phyloP scores from a whole-genome alignment of 2,113 vertebrate species.

The Sphaerodactylus townsendi region DNA sequence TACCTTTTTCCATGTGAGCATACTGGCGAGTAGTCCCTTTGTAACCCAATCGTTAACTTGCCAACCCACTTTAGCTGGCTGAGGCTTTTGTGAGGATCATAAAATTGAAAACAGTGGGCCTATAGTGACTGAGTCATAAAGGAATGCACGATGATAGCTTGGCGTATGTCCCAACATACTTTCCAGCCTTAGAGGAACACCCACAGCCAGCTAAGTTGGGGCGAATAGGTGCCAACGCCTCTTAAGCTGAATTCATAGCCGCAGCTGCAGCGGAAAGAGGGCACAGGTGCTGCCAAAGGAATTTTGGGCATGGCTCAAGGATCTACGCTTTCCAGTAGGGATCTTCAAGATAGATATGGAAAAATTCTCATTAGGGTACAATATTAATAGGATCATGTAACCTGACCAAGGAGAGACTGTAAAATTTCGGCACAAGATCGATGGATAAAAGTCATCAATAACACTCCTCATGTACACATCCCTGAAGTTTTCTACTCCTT shows the following conservation, averaged over 20 bases:
- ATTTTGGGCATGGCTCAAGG: not conserved
- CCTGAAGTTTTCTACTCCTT: not conserved
- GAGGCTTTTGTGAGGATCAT: not conserved
- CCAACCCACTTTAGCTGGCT: not conserved
- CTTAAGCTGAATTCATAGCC: not conserved
- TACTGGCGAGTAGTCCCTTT: not conserved
- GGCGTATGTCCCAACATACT: not conserved
- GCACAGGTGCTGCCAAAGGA: slow-evolving; percentile 9
- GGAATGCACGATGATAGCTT: not conserved
- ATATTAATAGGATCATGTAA: not conserved
- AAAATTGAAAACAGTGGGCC: not conserved
- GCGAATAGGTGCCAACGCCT: not conserved
- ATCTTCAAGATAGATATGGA: not conserved
- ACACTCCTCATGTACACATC: not conserved
- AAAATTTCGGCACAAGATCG: no score
- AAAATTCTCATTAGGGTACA: not conserved
- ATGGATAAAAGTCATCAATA: not conserved
- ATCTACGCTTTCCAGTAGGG: not conserved
- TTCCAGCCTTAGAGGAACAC: not conserved
- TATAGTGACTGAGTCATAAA: not conserved
- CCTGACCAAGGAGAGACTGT: not conserved
- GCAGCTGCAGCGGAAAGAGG: not conserved
- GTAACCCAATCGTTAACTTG: not conserved
- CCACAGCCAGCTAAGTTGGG: not conserved
- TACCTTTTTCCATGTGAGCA: not conserved